These are phyloP conservation scores for Scaptomyza tumidula DNA, from an alignment of 2,888 invertebrate species.

Conservation along the genomic window DNA sequence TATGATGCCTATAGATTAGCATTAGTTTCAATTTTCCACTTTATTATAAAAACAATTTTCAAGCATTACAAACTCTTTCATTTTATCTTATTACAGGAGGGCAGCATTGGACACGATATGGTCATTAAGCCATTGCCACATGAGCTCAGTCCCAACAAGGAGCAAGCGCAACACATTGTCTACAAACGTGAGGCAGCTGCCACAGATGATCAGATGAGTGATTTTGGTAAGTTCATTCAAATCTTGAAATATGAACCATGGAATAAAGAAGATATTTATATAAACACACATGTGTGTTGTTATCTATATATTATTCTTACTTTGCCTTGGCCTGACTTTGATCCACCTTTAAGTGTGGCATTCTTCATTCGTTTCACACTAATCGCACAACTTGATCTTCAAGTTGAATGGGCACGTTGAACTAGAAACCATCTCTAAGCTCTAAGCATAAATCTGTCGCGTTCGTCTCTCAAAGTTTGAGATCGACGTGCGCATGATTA, in stretches of 20 bases:
- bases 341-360: slow-evolving; percentile 18
- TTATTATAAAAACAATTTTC: background rate
- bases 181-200: slow-evolving; percentile 86
- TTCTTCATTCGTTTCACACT: slow-evolving; percentile 21
- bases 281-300: background rate
- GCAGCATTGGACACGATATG: slow-evolving; percentile 94
- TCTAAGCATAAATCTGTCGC: slow-evolving; percentile 56
- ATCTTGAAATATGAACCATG: slow-evolving; percentile 12
- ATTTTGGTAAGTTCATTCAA: slow-evolving; percentile 89
- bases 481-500: slow-evolving; percentile 73
- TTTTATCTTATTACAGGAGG: slow-evolving; percentile 88
- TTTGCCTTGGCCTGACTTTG: slow-evolving; percentile 36
- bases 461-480: slow-evolving; percentile 30
- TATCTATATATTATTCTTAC: slow-evolving; percentile 15
- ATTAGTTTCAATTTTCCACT: background rate
- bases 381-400: slow-evolving; percentile 39
- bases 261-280: background rate
- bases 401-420: slow-evolving; percentile 72
- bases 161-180: slow-evolving; percentile 89
- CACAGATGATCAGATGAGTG: slow-evolving; percentile 88
- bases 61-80: slow-evolving; percentile 4
- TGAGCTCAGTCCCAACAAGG: slow-evolving; percentile 86
- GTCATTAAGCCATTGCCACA: slow-evolving; percentile 94
- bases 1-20: slow-evolving; percentile 8
- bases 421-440: slow-evolving; percentile 63